Evolutionary conservation across 2,888 invertebrate species (phyloP).

Genomic region (Drosophila emarginata): DNA sequence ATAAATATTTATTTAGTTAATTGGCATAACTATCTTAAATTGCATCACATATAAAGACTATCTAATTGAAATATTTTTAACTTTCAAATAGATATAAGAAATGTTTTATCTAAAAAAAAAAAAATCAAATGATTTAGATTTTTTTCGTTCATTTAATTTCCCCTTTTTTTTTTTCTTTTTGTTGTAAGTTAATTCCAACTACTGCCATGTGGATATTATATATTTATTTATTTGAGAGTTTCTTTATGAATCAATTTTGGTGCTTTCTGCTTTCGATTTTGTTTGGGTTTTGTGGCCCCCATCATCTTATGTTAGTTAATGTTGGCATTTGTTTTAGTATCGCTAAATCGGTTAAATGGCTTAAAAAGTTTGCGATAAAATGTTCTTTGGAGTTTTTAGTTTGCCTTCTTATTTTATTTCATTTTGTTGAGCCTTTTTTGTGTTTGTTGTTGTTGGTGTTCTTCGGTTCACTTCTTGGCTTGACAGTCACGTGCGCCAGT

Average conservation of each 20-base stretch:
- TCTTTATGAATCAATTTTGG: slow-evolving; percentile 72
- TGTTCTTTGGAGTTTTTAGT: slow-evolving; percentile 13
- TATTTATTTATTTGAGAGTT: slow-evolving; percentile 11
- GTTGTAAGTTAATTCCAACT: neutral
- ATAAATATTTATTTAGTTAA: no score
- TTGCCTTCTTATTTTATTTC: slow-evolving; percentile 33
- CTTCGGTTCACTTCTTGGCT: slow-evolving; percentile 6
- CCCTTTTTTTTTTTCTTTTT: slow-evolving; percentile 1
- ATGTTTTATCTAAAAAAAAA: no score
- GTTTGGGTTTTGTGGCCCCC: neutral
- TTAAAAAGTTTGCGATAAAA: slow-evolving; percentile 73
- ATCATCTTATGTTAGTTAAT: slow-evolving; percentile 21
- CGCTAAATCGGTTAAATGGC: slow-evolving; percentile 74
- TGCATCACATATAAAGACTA: no score
- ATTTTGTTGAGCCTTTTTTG: slow-evolving; percentile 32
- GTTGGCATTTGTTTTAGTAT: slow-evolving; percentile 62
- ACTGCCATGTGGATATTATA: slow-evolving; percentile 2
- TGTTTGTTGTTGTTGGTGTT: neutral
- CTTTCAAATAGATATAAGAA: no score
- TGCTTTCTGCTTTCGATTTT: neutral
- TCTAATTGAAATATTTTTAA: no score
- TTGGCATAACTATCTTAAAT: no score
- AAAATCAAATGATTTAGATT: no score
- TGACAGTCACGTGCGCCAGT: slow-evolving; percentile 58
- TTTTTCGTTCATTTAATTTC: slow-evolving; percentile 30